Base-by-base conservation (phyloP, 2,113 vertebrate species). In the Phrynosoma blainvillii region DNA sequence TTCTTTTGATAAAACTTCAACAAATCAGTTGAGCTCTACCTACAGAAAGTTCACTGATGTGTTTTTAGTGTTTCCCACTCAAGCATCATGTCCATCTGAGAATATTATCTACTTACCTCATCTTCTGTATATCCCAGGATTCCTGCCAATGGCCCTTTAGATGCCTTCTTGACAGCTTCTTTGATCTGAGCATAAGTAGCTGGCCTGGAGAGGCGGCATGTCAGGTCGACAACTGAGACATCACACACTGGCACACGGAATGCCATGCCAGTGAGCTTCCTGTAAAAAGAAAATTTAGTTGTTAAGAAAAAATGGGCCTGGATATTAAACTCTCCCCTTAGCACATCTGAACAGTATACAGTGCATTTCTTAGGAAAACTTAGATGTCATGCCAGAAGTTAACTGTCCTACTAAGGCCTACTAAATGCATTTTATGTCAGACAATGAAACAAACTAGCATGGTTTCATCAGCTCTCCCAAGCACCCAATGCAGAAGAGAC, bases 181-280 rank as follows among this genome's bases (percentile, higher is more conserved):
- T 98, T 98, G 88, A 98, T 98, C 52, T 92, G 92, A 0, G 95
- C 90, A 16, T 98, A 98, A 76, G 95, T 90, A 68, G 97, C 96
- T 14, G 97, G 87, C 75, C 91, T 95, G 59, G 96, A 93, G 47
- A 98, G 97, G 84, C 97, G 98, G 95, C 98, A 98, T 79, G 98
- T 98, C 89, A 98, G 95, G 89, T 98, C 98, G 88, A 98, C 98
- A 2, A 98, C 98, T 1, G 98, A 98, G 86, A 98, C 98, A 0
- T 98, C 97, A 3, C 97, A 94, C 30, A 98, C 97, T 8, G 98
- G 98, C 88, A 98, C 97, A 87, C 97, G 96, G 97, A 98, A 98
- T 0, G 98, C 98, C 98, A 98, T 98, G 87, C 98, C 98, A 0
- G 98, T 98, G 93, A 98, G 93, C 94, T 98, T 98, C 73, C 98